A percentile compares a stretch with the other conserved stretches of the same genome.
Evolutionary conservation across 2,797 vertebrate species (phyloP).

Genomic region (Loriculus beryllinus): DNA sequence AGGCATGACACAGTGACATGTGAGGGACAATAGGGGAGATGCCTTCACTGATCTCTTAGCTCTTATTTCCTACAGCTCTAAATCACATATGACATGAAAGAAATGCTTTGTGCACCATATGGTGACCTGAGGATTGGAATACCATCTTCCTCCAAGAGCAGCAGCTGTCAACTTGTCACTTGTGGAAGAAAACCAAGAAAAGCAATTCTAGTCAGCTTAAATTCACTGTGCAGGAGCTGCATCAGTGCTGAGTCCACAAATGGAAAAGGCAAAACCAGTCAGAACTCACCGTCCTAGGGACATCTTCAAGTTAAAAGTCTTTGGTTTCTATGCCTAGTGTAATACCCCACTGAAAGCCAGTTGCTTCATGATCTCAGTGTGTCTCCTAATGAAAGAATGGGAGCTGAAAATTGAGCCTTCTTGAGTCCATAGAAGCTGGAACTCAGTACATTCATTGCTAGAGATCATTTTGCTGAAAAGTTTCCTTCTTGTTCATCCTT

Average conservation of each 20-base stretch:
- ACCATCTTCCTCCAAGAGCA: constrained; percentile 41
- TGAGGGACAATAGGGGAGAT: constrained; percentile 6
- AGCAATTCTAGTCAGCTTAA: constrained; percentile 35
- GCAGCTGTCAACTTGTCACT: constrained; percentile 63
- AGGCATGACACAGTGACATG: not conserved
- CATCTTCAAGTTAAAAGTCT: constrained; percentile 43
- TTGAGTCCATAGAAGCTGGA: not conserved
- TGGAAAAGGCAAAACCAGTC: not conserved
- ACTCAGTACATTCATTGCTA: not conserved
- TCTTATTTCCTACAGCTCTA: constrained; percentile 24
- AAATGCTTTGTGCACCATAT: constrained; percentile 34
- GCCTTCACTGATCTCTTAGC: not conserved
- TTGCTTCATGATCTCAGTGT: not conserved
- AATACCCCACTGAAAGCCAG: not conserved
- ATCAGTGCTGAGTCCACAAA: not conserved
- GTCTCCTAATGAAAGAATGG: not conserved
- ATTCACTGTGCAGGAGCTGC: constrained; percentile 23
- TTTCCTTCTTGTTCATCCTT: not conserved
- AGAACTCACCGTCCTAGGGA: not conserved
- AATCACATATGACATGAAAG: constrained; percentile 42
- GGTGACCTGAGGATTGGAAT: constrained; percentile 37
- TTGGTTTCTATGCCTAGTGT: not conserved
- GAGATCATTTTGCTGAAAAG: not conserved
- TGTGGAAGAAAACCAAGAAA: constrained; percentile 61
- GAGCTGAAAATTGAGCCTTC: not conserved